Evolutionary conservation across 2,797 vertebrate species (phyloP).

Genomic region (Protosalanx chinensis): DNA sequence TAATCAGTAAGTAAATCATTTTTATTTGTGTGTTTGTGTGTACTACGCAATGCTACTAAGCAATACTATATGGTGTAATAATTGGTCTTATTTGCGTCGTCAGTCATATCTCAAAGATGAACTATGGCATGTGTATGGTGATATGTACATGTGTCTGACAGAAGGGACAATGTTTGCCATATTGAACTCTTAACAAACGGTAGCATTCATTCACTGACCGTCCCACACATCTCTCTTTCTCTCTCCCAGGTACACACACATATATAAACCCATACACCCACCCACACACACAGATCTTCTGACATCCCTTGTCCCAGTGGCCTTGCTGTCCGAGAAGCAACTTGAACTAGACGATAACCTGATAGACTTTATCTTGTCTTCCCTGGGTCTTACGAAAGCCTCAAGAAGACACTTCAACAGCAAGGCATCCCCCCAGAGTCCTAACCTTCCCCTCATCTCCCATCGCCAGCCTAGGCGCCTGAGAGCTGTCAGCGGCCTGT

Average conservation of each 20-base stretch:
- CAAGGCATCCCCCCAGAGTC: conserved; percentile 89
- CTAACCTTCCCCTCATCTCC: conserved; percentile 93
- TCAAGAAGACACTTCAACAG: conserved; percentile 91
- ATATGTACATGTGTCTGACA: background rate
- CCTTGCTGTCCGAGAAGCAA: conserved; percentile 81
- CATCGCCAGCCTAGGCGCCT: conserved; percentile 84
- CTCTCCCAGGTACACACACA: conserved; percentile 2
- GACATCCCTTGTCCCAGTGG: conserved; percentile 77
- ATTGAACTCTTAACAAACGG: background rate
- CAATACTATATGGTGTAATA: background rate
- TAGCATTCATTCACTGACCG: background rate
- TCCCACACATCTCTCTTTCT: background rate
- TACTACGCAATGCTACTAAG: background rate
- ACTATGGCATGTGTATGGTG: background rate
- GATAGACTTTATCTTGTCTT: conserved; percentile 99
- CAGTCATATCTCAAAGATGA: background rate
- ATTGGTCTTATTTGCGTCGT: background rate
- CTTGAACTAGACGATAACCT: conserved; percentile 96
- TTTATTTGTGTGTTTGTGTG: background rate
- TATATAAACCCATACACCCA: conserved; percentile 11
- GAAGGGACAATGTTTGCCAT: background rate
- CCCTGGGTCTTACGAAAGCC: conserved; percentile 84
- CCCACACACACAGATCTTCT: conserved; percentile 40
- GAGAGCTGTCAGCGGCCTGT: conserved; percentile 97
- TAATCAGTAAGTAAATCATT: background rate